Percentiles rank a stretch among this genome's conserved stretches.
Evolutionary conservation across 2,797 vertebrate genomes (phyloP).

Genomic region (Semotilus atromaculatus): DNA sequence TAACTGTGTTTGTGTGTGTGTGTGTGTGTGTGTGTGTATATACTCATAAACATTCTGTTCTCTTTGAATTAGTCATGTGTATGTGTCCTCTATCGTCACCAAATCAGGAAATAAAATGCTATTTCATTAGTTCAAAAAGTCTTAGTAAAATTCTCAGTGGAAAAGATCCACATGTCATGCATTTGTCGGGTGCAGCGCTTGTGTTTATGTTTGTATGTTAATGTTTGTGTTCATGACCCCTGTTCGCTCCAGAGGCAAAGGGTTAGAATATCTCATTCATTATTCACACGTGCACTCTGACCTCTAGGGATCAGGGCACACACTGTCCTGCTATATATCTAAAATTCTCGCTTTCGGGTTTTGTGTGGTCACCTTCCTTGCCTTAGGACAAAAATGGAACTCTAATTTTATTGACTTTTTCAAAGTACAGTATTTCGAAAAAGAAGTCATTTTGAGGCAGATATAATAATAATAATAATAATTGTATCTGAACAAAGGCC

Average conservation of each 20-base stretch:
- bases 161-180: background rate
- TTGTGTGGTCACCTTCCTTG: background rate
- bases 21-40: too few relatives aligned
- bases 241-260: conserved; percentile 76
- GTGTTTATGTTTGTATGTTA: background rate
- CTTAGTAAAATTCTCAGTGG: background rate
- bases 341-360: conserved; percentile 3
- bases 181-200: background rate
- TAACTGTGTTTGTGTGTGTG: too few relatives aligned
- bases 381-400: background rate
- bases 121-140: background rate
- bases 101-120: background rate
- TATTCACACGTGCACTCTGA: conserved; percentile 86
- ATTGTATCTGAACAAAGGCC: background rate
- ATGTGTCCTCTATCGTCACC: background rate
- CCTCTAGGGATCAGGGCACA: conserved; percentile 76
- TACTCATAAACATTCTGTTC: background rate
- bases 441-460: background rate
- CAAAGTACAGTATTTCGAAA: background rate
- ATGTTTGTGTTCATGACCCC: conserved; percentile 64
- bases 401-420: background rate
- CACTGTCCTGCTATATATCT: conserved; percentile 66
- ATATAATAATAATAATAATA: background rate
- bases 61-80: background rate
- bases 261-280: conserved; percentile 86